Percentiles rank a stretch among this genome's conserved stretches.
Conservation (phyloP, 2,113 vertebrate genomes). For the Varanus salvator region DNA sequence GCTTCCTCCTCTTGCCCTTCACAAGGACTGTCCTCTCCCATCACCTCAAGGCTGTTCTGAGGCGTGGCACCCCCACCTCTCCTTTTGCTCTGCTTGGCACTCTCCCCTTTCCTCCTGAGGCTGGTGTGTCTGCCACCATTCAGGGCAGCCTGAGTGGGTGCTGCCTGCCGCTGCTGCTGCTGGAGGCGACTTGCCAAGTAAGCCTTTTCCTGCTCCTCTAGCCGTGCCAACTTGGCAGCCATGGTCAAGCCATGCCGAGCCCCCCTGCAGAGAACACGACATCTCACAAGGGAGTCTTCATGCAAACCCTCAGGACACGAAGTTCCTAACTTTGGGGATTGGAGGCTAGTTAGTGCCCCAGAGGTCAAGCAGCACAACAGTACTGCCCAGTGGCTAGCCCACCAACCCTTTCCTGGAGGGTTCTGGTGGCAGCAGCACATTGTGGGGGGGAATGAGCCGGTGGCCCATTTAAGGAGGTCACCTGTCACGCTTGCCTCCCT, state of each 20-base stretch:
- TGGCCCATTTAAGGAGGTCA: neutral
- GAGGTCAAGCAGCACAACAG: neutral
- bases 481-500: no score
- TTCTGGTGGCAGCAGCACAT: neutral
- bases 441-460: no score
- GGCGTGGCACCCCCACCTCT: accelerated
- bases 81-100: conserved; percentile 44
- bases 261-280: conserved; percentile 77
- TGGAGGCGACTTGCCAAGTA: conserved; percentile 83
- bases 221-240: conserved; percentile 91
- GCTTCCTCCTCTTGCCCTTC: accelerated
- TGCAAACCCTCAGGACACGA: no score
- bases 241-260: conserved; percentile 90
- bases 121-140: neutral
- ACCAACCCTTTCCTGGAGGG: neutral
- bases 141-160: accelerated
- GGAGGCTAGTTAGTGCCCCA: neutral
- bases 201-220: conserved; percentile 91
- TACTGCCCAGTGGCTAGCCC: neutral
- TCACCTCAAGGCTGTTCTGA: accelerated
- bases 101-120: neutral
- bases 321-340: neutral
- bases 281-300: no score
- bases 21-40: neutral
- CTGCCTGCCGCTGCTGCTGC: neutral